Conservation (phyloP, 2,797 vertebrate species). For the Dendrocincla tyrannina region DNA sequence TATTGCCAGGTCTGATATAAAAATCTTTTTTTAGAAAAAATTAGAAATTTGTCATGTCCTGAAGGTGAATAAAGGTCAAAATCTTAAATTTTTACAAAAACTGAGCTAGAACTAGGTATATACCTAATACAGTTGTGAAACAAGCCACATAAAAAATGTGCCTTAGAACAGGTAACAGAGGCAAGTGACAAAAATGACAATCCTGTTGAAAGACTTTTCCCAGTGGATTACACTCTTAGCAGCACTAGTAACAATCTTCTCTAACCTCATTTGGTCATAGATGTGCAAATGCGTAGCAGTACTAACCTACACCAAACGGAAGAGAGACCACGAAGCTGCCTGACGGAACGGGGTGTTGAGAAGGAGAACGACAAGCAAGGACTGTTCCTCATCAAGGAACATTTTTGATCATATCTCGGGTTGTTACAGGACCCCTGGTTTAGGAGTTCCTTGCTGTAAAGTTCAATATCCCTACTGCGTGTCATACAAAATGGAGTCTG, state of each 20-base stretch:
- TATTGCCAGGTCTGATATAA: neutral
- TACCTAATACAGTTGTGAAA: neutral
- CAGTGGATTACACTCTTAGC: neutral
- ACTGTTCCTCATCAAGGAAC: too few species aligned
- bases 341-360: too few species aligned
- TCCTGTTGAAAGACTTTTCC: neutral
- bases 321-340: too few species aligned
- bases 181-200: neutral
- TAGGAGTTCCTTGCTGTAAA: too few species aligned
- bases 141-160: neutral
- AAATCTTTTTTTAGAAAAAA: neutral
- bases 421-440: too few species aligned
- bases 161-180: neutral
- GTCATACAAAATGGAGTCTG: too few species aligned
- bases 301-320: too few species aligned
- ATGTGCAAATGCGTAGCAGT: neutral
- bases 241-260: neutral
- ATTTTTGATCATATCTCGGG: too few species aligned
- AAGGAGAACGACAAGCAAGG: too few species aligned
- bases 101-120: neutral
- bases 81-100: neutral
- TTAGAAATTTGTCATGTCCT: neutral
- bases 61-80: neutral
- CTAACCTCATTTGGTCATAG: neutral
- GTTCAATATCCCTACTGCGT: too few species aligned